A percentile compares a stretch with the other conserved stretches of the same genome.
phyloP scores from a whole-genome alignment of 2,888 invertebrate genomes.

The Carpatolechia fugitivella region DNA sequence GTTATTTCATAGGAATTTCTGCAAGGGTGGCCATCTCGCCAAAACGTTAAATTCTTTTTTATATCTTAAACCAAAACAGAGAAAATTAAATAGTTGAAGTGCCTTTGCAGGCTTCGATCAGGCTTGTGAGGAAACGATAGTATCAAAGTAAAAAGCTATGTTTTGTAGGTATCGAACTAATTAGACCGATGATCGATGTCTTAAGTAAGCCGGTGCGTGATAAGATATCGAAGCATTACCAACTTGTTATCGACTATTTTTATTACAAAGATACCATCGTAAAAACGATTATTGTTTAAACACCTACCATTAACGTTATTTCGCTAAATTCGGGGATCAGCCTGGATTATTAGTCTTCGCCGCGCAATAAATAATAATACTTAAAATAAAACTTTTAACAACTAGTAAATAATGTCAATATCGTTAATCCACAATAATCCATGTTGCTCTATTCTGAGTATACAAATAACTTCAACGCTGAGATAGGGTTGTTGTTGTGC shows the following conservation, averaged over 20 bases:
- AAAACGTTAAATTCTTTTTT: too few species aligned
- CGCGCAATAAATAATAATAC: not conserved
- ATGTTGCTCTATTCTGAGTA: too few species aligned
- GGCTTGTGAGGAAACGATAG: too few species aligned
- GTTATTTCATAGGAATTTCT: too few species aligned
- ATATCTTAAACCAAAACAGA: too few species aligned
- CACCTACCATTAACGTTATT: conserved; percentile 20
- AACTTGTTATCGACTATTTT: conserved; percentile 49
- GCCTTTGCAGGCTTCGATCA: too few species aligned
- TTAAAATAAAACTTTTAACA: not conserved
- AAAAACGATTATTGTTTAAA: conserved; percentile 39
- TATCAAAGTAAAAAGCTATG: too few species aligned
- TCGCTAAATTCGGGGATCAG: conserved; percentile 34
- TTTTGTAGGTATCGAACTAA: conserved; percentile 34
- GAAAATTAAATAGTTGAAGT: too few species aligned
- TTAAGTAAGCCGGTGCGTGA: conserved; percentile 54
- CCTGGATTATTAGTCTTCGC: conserved; percentile 25
- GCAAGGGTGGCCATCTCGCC: too few species aligned
- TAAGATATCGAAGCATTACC: conserved; percentile 50
- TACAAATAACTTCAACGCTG: too few species aligned
- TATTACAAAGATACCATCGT: conserved; percentile 45
- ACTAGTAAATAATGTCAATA: not conserved
- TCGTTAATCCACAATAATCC: too few species aligned
- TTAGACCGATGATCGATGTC: conserved; percentile 74
- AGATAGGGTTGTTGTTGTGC: too few species aligned